These are phyloP conservation scores for Notamacropus eugenii DNA, from an alignment of 2,797 vertebrate genomes.

Conservation along the genomic window DNA sequence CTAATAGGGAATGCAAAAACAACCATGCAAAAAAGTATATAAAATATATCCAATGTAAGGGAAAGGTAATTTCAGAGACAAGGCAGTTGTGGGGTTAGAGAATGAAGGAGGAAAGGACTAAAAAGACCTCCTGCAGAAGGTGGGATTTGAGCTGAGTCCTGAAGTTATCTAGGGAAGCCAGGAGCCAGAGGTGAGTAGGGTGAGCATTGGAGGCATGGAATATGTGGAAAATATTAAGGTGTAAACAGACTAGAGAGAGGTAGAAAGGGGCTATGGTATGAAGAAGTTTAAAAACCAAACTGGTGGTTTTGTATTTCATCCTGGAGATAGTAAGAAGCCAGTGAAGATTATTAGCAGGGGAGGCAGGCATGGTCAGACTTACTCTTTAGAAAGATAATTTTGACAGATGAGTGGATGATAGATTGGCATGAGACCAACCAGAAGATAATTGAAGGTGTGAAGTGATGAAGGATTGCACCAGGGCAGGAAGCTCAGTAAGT, in stretches of 20 bases:
- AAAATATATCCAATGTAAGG: not conserved
- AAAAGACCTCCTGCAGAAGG: not conserved
- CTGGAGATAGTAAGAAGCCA: not conserved
- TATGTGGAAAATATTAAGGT: not conserved
- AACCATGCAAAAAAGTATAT: not conserved
- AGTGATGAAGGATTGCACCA: too few relatives aligned
- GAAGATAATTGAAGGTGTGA: not conserved
- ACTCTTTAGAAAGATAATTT: not conserved
- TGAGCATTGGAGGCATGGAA: not conserved
- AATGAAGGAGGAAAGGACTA: not conserved
- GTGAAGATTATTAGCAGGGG: not conserved
- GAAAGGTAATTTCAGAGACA: not conserved
- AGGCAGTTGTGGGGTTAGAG: not conserved
- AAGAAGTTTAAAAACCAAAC: not conserved
- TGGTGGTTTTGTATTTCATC: not conserved
- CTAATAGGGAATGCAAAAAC: not conserved
- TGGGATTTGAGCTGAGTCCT: not conserved
- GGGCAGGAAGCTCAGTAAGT: too few relatives aligned
- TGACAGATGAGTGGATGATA: not conserved
- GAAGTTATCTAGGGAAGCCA: too few relatives aligned
- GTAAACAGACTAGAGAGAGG: not conserved
- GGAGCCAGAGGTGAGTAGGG: not conserved
- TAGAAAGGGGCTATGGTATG: not conserved
- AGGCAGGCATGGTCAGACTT: not conserved
- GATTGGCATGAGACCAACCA: not conserved